These are phyloP conservation scores for Chrysopilus asiliformis DNA, from an alignment of 2,888 invertebrate species.

Conservation along the genomic window DNA sequence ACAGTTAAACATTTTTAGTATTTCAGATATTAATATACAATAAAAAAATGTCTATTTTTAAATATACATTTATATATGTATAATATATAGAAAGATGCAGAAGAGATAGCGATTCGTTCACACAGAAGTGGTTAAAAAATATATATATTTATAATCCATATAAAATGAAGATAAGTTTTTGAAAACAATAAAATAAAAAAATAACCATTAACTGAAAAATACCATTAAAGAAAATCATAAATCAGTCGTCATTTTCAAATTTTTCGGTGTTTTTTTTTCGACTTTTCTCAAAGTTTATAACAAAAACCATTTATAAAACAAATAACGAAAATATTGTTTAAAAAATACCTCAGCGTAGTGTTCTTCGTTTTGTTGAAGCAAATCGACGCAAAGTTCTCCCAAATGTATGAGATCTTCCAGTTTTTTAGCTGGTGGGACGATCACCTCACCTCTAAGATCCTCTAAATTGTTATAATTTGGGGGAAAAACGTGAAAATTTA, in stretches of 20 bases:
- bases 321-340: not conserved
- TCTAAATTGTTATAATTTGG: too few species aligned
- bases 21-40: not conserved
- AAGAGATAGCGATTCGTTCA: slow-evolving; percentile 12
- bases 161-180: not conserved
- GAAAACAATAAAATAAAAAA: not conserved
- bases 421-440: slow-evolving; percentile 72
- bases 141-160: not conserved
- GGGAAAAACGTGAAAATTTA: too few species aligned
- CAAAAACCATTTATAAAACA: not conserved
- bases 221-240: too few species aligned
- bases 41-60: slow-evolving; percentile 2
- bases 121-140: slow-evolving; percentile 5
- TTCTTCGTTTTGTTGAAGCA: slow-evolving; percentile 98
- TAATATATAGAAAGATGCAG: slow-evolving; percentile 9
- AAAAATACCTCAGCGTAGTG: slow-evolving; percentile 94
- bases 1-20: not conserved
- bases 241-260: too few species aligned
- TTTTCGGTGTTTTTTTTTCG: too few species aligned
- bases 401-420: slow-evolving; percentile 94
- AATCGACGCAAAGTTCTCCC: slow-evolving; percentile 95
- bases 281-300: not conserved
- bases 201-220: not conserved
- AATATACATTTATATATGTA: slow-evolving; percentile 1
- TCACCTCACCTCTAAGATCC: slow-evolving; percentile 67